Evolutionary conservation across 1,140 invertebrate genomes (phyloP), one percentile per base, ranked within the genome.

Genomic region (Drosophila repletoides): DNA sequence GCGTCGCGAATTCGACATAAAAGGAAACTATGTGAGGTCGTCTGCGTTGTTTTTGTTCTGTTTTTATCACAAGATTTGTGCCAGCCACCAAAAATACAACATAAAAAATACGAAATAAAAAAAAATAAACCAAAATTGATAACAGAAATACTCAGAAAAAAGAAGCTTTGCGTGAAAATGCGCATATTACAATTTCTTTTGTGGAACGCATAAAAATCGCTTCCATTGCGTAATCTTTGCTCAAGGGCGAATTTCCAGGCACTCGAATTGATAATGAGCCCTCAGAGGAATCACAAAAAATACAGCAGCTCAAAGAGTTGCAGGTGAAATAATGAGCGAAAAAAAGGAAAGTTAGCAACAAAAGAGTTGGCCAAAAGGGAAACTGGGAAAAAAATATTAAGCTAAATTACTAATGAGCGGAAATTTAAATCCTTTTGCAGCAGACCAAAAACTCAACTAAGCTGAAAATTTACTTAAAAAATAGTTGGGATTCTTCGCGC

Each of bases 21-120:
- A 83, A 79, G 79, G 79, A 83, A 83, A 71, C 70, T 61, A 56
- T 84, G 70, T 84, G 79, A 83, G 79, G 79, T 83, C 79, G 79
- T 84, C 74, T 83, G 79, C 65, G 46, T 66, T 66, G 70, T 70
- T 72, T n/a, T n/a, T n/a, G n/a, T n/a, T n/a, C n/a, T n/a, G n/a
- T n/a, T n/a, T n/a, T 59, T 59, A 77, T 70, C 60, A 65, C 61
- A 55, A 55, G 33, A 52, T 58, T 60, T 69, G 61, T 72, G 58
- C 64, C 75, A 73, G 74, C 15, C 59, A 77, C 59, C 56, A 46
- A 77, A 76, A 67, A 55, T 49, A 7, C 26, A 61, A 12, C n/a
- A 38, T 36, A 19, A 40, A 19, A 15, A 28, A 53, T 34, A 36
- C n/a, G 12, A 29, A 46, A 1, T 7, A 21, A 59, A 63, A 31